Base-by-base conservation (phyloP, 2,113 vertebrate genomes). In the Pyrgilauda ruficollis region DNA sequence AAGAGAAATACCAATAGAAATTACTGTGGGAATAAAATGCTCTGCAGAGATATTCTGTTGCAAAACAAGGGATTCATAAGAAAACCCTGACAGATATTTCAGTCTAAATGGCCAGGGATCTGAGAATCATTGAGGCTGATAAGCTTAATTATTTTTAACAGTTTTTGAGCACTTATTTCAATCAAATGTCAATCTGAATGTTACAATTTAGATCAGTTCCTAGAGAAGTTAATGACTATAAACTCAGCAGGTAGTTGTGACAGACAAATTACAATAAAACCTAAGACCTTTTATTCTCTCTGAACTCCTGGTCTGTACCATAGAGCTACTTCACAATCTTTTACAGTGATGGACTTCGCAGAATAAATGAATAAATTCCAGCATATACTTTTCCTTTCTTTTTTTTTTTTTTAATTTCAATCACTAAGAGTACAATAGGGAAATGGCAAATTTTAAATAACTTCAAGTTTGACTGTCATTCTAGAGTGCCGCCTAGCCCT, bases 91-190 rank as follows among this genome's bases (percentile, higher is more conserved):
- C 7, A 87, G 47, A 31, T 64, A 82, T 49, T 82, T 90, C 19
- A 73, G 37, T 73, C 53, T 82, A 82, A 85, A 91, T 47, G n/a
- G 63, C 35, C 59, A 1, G 31, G 49, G 75, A 84, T 83, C 70
- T 80, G n/a, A 39, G 53, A 85, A 83, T 62, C 69, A 55, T 13
- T 8, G 6, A 84, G 49, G 43, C 8, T 89, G 52, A 61, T 53
- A 63, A 22, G 27, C 24, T 68, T 84, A 80, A 91, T 86, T 84
- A 92, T 93, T 89, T 82, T 52, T 86, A 94, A 82, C 33, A 84
- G 37, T 81, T 55, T 75, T 79, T 70, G 46, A 90, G 31, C 24
- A 78, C 88, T 39, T 80, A 86, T 76, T 90, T 86, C 24, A 84
- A 84, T 92, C 59, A 91, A 86, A 76, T 28, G 33, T 76, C 15